Percentiles rank a stretch among this genome's conserved stretches.
These are phyloP conservation scores for Mythimna ferrago DNA, from an alignment of 2,888 invertebrate species.

Conservation along the genomic window DNA sequence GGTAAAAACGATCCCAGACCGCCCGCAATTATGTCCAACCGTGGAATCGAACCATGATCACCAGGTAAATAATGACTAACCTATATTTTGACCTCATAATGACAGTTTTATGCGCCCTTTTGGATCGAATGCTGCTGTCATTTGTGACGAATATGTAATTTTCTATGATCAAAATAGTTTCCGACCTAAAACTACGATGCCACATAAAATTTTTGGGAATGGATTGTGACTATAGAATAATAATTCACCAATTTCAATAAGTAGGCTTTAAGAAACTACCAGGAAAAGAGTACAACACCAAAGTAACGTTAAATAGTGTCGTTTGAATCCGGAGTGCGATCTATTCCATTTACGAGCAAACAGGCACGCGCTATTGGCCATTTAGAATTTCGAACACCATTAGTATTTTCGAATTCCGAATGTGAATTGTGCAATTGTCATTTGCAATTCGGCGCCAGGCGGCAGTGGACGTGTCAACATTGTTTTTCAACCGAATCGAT, in stretches of 20 bases:
- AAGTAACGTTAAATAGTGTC: constrained; percentile 66
- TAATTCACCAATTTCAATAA: constrained; percentile 45
- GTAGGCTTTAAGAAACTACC: constrained; percentile 41
- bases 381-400: constrained; percentile 82
- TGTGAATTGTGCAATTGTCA: constrained; percentile 83
- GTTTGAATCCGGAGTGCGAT: constrained; percentile 77
- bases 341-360: constrained; percentile 72
- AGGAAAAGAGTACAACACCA: constrained; percentile 56
- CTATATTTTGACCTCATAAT: constrained; percentile 84
- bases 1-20: constrained; percentile 78
- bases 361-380: constrained; percentile 78
- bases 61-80: constrained; percentile 74
- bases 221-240: constrained; percentile 32
- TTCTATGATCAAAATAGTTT: constrained; percentile 57
- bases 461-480: constrained; percentile 82
- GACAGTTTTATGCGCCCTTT: constrained; percentile 74
- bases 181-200: constrained; percentile 33
- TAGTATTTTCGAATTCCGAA: constrained; percentile 83
- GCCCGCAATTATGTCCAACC: constrained; percentile 79
- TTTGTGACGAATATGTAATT: constrained; percentile 67
- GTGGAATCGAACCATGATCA: constrained; percentile 72
- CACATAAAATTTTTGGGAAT: constrained; percentile 15
- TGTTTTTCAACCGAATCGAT: constrained; percentile 79
- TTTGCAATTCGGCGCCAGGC: constrained; percentile 86
- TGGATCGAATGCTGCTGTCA: constrained; percentile 68